Conservation (phyloP, 2,888 invertebrate species). For the Labia minor region DNA sequence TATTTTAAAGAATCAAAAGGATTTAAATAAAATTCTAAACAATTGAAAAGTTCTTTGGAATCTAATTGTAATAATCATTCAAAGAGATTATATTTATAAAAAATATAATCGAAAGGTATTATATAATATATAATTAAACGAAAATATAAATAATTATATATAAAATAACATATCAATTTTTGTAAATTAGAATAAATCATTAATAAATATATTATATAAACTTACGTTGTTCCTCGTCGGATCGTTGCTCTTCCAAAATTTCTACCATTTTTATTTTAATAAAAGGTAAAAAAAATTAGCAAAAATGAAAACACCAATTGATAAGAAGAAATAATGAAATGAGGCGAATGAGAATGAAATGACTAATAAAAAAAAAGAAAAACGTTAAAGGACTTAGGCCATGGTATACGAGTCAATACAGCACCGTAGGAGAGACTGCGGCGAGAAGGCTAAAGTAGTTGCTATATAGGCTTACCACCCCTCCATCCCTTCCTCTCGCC, state of each 20-base stretch:
- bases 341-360: background rate
- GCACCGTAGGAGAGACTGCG: background rate
- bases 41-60: too few relatives aligned
- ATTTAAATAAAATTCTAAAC: too few relatives aligned
- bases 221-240: conserved; percentile 36
- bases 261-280: conserved; percentile 46
- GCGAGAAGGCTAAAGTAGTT: background rate
- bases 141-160: too few relatives aligned
- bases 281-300: background rate
- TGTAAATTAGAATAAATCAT: too few relatives aligned
- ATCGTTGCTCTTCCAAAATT: conserved; percentile 52
- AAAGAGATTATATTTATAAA: too few relatives aligned
- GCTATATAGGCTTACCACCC: background rate
- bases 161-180: too few relatives aligned
- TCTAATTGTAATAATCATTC: too few relatives aligned
- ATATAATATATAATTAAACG: too few relatives aligned
- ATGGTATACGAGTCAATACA: background rate
- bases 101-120: too few relatives aligned
- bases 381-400: background rate
- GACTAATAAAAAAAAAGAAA: background rate
- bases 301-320: background rate
- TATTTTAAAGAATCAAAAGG: too few relatives aligned
- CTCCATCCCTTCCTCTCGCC: background rate
- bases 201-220: background rate
- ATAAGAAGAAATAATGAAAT: background rate